A percentile compares a stretch with the other conserved stretches of the same genome.
These are phyloP conservation scores for Centropyge bicolor DNA, from an alignment of 2,797 vertebrate species.

Conservation along the genomic window DNA sequence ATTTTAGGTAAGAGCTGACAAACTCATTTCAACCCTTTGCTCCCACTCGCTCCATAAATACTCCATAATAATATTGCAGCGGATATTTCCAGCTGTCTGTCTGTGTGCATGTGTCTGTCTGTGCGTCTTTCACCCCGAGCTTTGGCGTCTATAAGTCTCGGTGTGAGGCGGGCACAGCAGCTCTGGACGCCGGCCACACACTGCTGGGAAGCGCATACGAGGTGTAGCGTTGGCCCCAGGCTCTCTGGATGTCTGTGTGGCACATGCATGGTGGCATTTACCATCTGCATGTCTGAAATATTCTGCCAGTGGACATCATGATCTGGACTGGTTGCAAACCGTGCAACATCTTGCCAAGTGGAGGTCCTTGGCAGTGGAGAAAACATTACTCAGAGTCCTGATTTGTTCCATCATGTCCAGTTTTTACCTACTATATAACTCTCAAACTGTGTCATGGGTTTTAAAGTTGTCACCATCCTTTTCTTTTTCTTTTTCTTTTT, in stretches of 20 bases:
- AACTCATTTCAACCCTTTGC: constrained; percentile 26
- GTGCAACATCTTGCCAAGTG: constrained; percentile 25
- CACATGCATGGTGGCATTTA: constrained; percentile 47
- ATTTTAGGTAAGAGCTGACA: constrained; percentile 78
- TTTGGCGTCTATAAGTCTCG: constrained; percentile 84
- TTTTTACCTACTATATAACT: not conserved
- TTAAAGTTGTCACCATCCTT: not conserved
- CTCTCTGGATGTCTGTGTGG: constrained; percentile 48
- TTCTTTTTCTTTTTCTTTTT: not conserved
- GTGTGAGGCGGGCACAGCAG: constrained; percentile 61
- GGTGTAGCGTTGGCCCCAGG: constrained; percentile 68
- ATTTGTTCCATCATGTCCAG: not conserved
- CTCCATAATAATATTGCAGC: constrained; percentile 52
- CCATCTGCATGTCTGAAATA: constrained; percentile 38
- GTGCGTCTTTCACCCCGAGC: constrained; percentile 50
- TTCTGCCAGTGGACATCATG: constrained; percentile 45
- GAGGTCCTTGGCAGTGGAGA: constrained; percentile 17
- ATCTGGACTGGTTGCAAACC: constrained; percentile 30
- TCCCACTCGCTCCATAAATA: constrained; percentile 21
- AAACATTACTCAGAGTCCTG: constrained; percentile 8
- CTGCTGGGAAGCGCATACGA: constrained; percentile 52
- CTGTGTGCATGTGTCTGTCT: constrained; percentile 7
- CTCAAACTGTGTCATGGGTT: not conserved
- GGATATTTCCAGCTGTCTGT: constrained; percentile 67
- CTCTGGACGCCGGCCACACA: constrained; percentile 73